Percentiles rank a stretch among this genome's conserved stretches.
Evolutionary conservation across 2,888 invertebrate genomes (phyloP).

Genomic region (Phengaris alcon): DNA sequence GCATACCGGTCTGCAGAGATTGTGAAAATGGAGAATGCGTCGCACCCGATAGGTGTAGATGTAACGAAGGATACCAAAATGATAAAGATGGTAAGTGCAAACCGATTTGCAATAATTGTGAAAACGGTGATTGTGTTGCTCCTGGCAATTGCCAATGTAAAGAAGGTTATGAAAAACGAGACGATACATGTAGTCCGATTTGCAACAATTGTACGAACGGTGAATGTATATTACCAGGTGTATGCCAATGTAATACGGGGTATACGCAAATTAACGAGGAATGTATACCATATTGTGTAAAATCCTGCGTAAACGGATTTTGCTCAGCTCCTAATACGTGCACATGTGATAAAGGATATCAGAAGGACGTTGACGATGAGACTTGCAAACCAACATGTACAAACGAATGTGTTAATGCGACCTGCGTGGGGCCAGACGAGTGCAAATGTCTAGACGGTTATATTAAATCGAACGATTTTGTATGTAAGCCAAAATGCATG

Average conservation of each 20-base stretch:
- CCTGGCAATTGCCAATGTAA: constrained; percentile 38
- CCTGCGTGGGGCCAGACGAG: constrained; percentile 45
- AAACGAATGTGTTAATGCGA: constrained; percentile 45
- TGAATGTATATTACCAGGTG: constrained; percentile 41
- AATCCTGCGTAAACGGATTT: constrained; percentile 42
- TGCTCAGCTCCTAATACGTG: constrained; percentile 47
- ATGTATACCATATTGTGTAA: constrained; percentile 45
- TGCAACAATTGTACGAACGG: constrained; percentile 51
- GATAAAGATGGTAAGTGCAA: constrained; percentile 33
- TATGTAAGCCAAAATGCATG: constrained; percentile 51
- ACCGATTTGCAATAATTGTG: constrained; percentile 36
- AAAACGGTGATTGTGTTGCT: constrained; percentile 35
- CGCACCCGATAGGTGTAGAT: constrained; percentile 57
- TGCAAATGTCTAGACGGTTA: constrained; percentile 47
- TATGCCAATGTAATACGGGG: constrained; percentile 42
- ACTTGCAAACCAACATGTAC: constrained; percentile 45
- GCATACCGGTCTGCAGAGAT: constrained; percentile 34
- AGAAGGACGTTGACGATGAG: constrained; percentile 27
- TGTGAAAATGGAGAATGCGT: constrained; percentile 59
- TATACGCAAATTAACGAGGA: constrained; percentile 35
- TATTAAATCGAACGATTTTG: constrained; percentile 40
- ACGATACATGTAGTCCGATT: constrained; percentile 38
- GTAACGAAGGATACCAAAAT: constrained; percentile 40
- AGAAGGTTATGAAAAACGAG: constrained; percentile 32
- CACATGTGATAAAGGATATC: constrained; percentile 42